A percentile compares a stretch with the other conserved stretches of the same genome.
phyloP scores from a whole-genome alignment of 2,797 vertebrate species.

The Bradypodion ventrale region DNA sequence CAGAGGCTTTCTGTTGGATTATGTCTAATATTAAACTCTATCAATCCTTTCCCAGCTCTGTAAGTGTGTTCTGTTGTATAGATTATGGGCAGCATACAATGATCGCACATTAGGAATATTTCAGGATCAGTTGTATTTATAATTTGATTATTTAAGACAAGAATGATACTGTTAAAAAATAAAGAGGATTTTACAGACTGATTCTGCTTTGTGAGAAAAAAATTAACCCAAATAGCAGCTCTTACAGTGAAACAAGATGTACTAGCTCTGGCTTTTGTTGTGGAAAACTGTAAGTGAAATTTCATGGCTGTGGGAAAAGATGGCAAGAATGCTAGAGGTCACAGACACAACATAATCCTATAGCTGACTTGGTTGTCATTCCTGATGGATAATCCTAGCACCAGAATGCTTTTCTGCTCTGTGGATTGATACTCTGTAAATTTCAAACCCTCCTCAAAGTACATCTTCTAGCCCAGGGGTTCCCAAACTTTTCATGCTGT shows the following conservation, averaged over 20 bases:
- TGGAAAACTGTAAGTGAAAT: conserved; percentile 13
- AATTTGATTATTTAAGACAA: neutral
- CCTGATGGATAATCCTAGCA: conserved; percentile 2
- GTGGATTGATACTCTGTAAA: neutral
- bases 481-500: no score
- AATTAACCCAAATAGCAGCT: neutral
- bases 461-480: no score
- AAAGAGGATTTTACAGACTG: neutral
- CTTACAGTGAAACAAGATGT: conserved; percentile 6
- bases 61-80: neutral
- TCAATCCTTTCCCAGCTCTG: no score
- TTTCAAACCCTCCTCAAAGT: conserved; percentile 11
- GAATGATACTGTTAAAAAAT: no score
- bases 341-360: neutral
- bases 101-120: neutral
- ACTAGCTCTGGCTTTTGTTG: neutral
- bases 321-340: neutral
- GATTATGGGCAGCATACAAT: neutral
- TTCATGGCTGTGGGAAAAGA: conserved; percentile 7
- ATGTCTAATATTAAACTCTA: neutral
- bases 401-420: neutral
- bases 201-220: neutral
- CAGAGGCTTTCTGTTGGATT: neutral
- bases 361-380: conserved; percentile 21
- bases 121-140: neutral